A percentile compares a stretch with the other conserved stretches of the same genome.
These are phyloP conservation scores for Drosophila virilis DNA, from an alignment of 1,140 invertebrate species.

Conservation along the genomic window DNA sequence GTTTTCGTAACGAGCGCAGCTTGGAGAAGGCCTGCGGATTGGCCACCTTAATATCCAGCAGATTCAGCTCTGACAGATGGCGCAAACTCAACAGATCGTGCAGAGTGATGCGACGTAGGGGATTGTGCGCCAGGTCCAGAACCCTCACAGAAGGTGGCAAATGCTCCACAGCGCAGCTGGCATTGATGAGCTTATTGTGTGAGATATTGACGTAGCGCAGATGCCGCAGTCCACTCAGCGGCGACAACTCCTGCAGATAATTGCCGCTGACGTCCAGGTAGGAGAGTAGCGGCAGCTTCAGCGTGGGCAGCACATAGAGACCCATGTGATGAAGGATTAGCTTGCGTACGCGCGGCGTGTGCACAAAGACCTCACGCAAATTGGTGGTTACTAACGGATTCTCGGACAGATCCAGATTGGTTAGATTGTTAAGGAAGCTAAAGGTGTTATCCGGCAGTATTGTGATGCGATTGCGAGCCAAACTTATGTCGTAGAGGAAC, in stretches of 20 bases:
- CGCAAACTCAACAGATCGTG: conserved; percentile 75
- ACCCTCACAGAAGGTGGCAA: conserved; percentile 73
- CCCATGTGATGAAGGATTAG: conserved; percentile 91
- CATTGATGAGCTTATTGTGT: conserved; percentile 86
- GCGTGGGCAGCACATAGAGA: conserved; percentile 89
- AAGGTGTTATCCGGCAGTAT: conserved; percentile 95
- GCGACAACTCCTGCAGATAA: conserved; percentile 76
- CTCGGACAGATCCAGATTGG: conserved; percentile 91
- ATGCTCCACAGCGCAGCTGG: conserved; percentile 79
- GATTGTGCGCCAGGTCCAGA: conserved; percentile 80
- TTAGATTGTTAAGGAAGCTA: conserved; percentile 90
- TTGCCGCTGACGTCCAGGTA: conserved; percentile 83
- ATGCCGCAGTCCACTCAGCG: conserved; percentile 86
- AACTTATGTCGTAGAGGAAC: conserved; percentile 90
- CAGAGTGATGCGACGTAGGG: conserved; percentile 70
- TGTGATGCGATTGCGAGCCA: conserved; percentile 92
- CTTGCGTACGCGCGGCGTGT: conserved; percentile 91
- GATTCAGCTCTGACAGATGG: conserved; percentile 74
- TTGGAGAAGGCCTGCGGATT: conserved; percentile 82
- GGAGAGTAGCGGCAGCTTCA: conserved; percentile 89
- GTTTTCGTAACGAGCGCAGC: conserved; percentile 84
- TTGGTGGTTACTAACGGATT: conserved; percentile 93
- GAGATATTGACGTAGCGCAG: conserved; percentile 88
- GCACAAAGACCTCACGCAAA: conserved; percentile 95
- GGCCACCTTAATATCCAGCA: conserved; percentile 77